Percentiles rank a stretch among this genome's conserved stretches.
Evolutionary conservation across 2,797 vertebrate species (phyloP).

Genomic region (Coendou prehensilis): DNA sequence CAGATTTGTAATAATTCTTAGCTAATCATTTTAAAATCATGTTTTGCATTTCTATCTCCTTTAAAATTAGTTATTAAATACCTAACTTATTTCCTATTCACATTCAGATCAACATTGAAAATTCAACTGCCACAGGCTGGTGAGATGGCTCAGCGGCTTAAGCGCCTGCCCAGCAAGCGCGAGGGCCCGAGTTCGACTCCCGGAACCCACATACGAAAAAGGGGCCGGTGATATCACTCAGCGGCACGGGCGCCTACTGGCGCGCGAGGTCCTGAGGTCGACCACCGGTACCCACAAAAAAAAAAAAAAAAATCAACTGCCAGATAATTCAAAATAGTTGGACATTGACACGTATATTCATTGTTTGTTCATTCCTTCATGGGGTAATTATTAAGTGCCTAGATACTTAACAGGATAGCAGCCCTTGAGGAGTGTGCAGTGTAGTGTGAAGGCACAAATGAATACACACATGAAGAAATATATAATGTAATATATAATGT

Average conservation of each 20-base stretch:
- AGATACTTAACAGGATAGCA: constrained; percentile 17
- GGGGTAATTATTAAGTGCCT: constrained; percentile 58
- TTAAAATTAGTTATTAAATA: constrained; percentile 68
- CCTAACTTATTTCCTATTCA: constrained; percentile 62
- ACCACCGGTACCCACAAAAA: too few species aligned
- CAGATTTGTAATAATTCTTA: constrained; percentile 64
- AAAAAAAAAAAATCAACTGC: constrained; percentile 44
- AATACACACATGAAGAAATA: constrained; percentile 27
- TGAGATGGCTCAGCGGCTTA: too few species aligned
- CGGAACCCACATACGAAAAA: too few species aligned
- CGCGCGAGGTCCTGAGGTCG: too few species aligned
- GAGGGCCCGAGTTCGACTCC: too few species aligned
- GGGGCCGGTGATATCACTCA: too few species aligned
- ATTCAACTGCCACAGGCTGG: constrained; percentile 6
- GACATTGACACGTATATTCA: constrained; percentile 31
- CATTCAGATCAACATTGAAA: constrained; percentile 66
- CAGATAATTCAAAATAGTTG: constrained; percentile 67
- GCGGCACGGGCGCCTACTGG: too few species aligned
- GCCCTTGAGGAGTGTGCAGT: not conserved
- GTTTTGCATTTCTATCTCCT: constrained; percentile 50
- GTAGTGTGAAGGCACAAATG: not conserved
- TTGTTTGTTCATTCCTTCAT: constrained; percentile 19
- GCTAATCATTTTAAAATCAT: constrained; percentile 49
- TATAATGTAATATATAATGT: not conserved
- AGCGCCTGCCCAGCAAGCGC: too few species aligned